A percentile compares a stretch with the other conserved stretches of the same genome.
phyloP scores from a whole-genome alignment of 2,797 vertebrate genomes.

The Squalus acanthias region DNA sequence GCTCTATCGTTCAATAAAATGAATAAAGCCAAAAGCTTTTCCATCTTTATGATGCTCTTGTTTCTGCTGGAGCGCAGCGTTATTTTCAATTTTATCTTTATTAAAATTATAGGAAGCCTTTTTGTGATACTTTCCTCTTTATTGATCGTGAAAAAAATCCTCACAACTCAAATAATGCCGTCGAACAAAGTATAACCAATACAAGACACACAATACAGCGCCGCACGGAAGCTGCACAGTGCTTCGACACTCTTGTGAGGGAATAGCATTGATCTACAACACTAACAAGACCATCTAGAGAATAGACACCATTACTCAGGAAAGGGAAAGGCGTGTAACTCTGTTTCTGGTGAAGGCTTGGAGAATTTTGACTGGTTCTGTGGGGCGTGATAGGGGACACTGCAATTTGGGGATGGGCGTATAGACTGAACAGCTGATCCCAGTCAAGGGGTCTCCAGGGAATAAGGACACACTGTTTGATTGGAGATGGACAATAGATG shows the following conservation, averaged over 20 bases:
- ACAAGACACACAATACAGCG: too few relatives aligned
- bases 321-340: neutral
- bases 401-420: neutral
- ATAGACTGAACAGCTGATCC: too few relatives aligned
- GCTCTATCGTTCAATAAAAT: neutral
- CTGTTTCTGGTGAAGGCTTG: neutral
- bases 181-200: neutral
- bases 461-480: neutral
- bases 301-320: neutral
- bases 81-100: constrained; percentile 12
- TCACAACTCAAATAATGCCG: neutral
- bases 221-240: neutral
- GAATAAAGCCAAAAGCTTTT: constrained; percentile 22
- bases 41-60: neutral
- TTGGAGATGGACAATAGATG: neutral
- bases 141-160: neutral
- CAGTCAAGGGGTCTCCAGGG: neutral
- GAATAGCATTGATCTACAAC: neutral
- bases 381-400: neutral
- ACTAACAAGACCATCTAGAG: neutral
- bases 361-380: neutral
- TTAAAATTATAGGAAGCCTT: constrained; percentile 22
- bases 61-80: neutral
- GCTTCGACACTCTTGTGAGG: neutral
- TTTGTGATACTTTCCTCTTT: neutral